These are phyloP conservation scores for Gorsachius goisagi DNA, from an alignment of 2,113 vertebrate species.

Conservation along the genomic window DNA sequence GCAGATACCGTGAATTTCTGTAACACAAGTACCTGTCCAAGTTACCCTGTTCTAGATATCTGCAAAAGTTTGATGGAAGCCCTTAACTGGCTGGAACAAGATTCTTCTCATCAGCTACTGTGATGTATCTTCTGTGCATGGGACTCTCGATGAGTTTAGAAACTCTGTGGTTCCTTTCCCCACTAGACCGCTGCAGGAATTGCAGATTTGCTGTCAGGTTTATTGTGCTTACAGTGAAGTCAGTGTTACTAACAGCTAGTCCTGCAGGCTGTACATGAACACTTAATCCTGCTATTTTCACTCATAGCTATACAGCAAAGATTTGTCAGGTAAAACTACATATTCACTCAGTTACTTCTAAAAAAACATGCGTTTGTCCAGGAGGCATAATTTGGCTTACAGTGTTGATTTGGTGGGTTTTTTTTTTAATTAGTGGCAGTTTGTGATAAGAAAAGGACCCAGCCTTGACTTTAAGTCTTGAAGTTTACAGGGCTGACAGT, in stretches of 20 bases:
- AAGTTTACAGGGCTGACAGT: neutral
- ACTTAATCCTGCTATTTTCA: neutral
- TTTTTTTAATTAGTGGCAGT: neutral
- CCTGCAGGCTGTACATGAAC: neutral
- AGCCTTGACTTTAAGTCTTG: neutral
- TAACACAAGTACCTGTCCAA: neutral
- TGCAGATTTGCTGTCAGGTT: neutral
- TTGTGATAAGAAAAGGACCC: neutral
- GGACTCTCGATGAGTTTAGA: neutral
- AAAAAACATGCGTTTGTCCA: neutral
- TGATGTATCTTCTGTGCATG: accelerated
- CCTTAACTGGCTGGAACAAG: neutral
- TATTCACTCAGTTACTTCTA: neutral
- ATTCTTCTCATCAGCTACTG: neutral
- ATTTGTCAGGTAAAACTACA: neutral
- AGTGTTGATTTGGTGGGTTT: too few relatives aligned
- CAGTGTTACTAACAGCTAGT: neutral
- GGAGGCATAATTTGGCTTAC: neutral
- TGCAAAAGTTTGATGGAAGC: neutral
- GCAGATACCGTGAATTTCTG: neutral
- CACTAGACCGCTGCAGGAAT: neutral
- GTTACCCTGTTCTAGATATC: neutral
- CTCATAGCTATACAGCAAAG: neutral
- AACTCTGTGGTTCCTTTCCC: neutral
- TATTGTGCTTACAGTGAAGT: neutral